Base-by-base conservation (phyloP, 2,113 vertebrate genomes). In the Lucifuga dentata region DNA sequence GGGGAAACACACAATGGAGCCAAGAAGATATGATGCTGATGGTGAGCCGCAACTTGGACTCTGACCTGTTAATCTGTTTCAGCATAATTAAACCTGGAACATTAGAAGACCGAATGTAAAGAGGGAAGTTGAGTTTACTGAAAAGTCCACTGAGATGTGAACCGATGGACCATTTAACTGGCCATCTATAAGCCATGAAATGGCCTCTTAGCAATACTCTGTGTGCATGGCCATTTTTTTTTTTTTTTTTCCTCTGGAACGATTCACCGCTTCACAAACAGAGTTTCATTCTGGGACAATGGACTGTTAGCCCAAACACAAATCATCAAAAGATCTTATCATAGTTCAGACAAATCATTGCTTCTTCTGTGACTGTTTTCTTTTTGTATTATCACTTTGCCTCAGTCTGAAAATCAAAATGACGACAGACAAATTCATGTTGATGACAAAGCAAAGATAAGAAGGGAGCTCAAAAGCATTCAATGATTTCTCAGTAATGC, bases 141-240 rank as follows among this genome's bases (percentile, higher is more conserved):
- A 15, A 46, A 62, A 50, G 68, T 13, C 29, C 46, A 15, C 51
- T 24, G 40, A 81, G 35, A 76, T 50, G 50, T 62, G 39, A 67
- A n/a, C 50, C 2, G 53, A 77, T 69, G 87, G 84, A 78, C 69
- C 79, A 9, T 13, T 43, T 11, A 57, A 70, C 12, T 40, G 81
- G 76, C 76, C 79, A 16, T 44, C 70, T 64, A 6, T 38, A 86
- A 91, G 85, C 86, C 88, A 85, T 88, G 80, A 83, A 75, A 79
- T 66, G 64, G 76, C 78, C 70, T 80, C 68, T 63, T 67, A 88
- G 90, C 92, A 92, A 91, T 90, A 91, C 78, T 76, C 59, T 48
- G 73, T 80, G 74, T 81, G 73, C 84, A 83, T 79, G 79, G 84
- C 76, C 80, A 82, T 36, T 29, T 71, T 8, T 55, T 52, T 69